Evolutionary conservation across 2,888 invertebrate genomes (phyloP), one percentile per base, ranked within the genome.

Genomic region (Plusia festucae): DNA sequence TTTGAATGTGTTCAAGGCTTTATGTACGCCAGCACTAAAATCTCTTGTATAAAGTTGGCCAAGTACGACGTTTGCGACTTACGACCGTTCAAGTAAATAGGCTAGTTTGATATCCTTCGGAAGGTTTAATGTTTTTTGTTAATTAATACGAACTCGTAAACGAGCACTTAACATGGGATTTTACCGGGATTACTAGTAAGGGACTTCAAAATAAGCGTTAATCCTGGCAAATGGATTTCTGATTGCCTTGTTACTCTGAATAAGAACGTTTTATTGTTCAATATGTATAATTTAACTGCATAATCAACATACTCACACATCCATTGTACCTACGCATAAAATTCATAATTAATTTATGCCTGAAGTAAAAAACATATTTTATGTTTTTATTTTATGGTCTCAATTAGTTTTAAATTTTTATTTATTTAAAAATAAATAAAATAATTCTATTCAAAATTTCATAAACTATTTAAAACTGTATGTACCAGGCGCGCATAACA

Each of bases 1-100:
- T 77, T 82, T 80, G 81, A 77, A 77, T 80, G 78, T 80, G 71
- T 67, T 77, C 69, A 63, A 71, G 71, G 71, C 75, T 77, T 79
- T 80, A 82, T 68, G 74, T 70, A 64, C 67, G 63, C 52, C 62
- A 64, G 71, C 68, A 80, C 81, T 80, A 77, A 79, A 79, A 79
- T 63, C 66, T 65, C 66, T 62, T 73, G 49, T 79, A 70, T 68
- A 75, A 76, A 76, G 68, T 73, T 79, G 46, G 13, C 20, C 59
- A 55, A 20, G 59, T 54, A 53, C 30, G 40, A 62, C 44, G 46
- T 70, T 40, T 59, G 32, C 22, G 51, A 53, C 78, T 63, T 73
- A 65, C 20, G 60, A 75, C 55, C 62, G 74, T 78, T 69, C 78
- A 16, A 56, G 65, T 44, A 40, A 73, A 61, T 53, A 18, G 51